Percentiles rank a stretch among this genome's conserved stretches.
These are phyloP conservation scores for Mayetiola destructor DNA, from an alignment of 2,888 invertebrate species.

Conservation along the genomic window DNA sequence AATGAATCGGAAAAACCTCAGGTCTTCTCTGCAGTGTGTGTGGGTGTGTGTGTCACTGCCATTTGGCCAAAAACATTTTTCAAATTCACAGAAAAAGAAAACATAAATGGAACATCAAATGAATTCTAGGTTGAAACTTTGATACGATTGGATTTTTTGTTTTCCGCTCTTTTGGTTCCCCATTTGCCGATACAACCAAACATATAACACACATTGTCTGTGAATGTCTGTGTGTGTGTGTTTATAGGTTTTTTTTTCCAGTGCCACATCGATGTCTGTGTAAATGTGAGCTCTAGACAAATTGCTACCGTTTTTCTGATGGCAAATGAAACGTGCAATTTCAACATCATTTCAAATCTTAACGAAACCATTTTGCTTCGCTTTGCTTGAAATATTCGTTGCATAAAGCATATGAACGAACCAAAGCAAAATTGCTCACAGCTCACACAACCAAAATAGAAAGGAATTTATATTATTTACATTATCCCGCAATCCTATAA, in stretches of 20 bases:
- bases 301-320: constrained; percentile 1
- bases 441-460: neutral
- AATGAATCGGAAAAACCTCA: neutral
- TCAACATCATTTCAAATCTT: constrained; percentile 5
- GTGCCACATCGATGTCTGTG: neutral
- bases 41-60: too few species aligned
- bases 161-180: too few species aligned
- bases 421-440: neutral
- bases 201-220: too few species aligned
- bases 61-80: too few species aligned
- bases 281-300: too few species aligned
- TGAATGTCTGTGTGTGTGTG: neutral
- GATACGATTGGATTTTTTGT: neutral
- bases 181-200: too few species aligned
- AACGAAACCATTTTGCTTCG: constrained; percentile 9
- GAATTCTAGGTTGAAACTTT: constrained; percentile 3
- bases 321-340: constrained; percentile 6
- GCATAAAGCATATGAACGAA: neutral
- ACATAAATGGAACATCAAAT: too few species aligned
- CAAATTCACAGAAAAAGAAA: too few species aligned
- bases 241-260: neutral
- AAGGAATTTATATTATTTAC: constrained; percentile 13
- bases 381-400: neutral
- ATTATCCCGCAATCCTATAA: constrained; percentile 16
- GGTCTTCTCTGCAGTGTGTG: too few species aligned